These are phyloP conservation scores for Rotaria socialis DNA, from an alignment of 2,888 invertebrate genomes.

Conservation along the genomic window DNA sequence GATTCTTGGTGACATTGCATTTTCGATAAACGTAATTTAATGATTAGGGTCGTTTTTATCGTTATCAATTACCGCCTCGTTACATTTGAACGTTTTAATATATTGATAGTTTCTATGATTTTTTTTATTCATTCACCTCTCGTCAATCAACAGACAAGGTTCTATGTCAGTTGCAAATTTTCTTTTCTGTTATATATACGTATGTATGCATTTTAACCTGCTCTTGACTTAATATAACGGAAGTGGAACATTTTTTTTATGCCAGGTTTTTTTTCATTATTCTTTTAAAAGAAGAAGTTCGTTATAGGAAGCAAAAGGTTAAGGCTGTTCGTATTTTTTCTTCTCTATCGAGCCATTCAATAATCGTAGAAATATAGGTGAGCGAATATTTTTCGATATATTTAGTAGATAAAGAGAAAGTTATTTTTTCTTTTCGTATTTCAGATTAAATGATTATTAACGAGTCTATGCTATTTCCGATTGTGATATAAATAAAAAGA, in stretches of 20 bases:
- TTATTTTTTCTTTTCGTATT: neutral
- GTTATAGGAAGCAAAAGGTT: neutral
- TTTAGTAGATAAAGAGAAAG: neutral
- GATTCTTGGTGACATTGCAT: neutral
- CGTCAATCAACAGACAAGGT: neutral
- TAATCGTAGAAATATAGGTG: neutral
- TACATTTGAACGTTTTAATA: neutral
- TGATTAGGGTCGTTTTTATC: neutral
- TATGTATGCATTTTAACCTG: neutral
- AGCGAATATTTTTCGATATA: neutral
- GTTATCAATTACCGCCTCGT: neutral
- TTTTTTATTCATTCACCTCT: neutral
- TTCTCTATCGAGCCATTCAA: neutral
- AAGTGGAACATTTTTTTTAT: neutral
- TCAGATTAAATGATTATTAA: neutral
- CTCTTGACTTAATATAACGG: neutral
- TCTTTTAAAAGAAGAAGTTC: neutral
- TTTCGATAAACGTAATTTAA: neutral
- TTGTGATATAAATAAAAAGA: neutral
- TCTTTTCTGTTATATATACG: neutral
- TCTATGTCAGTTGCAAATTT: neutral
- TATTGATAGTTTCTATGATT: neutral
- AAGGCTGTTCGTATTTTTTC: neutral
- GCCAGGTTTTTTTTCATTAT: too few species aligned
- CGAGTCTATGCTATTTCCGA: neutral